phyloP scores from a whole-genome alignment of 2,113 vertebrate genomes.

The Orientallactaga bullata region DNA sequence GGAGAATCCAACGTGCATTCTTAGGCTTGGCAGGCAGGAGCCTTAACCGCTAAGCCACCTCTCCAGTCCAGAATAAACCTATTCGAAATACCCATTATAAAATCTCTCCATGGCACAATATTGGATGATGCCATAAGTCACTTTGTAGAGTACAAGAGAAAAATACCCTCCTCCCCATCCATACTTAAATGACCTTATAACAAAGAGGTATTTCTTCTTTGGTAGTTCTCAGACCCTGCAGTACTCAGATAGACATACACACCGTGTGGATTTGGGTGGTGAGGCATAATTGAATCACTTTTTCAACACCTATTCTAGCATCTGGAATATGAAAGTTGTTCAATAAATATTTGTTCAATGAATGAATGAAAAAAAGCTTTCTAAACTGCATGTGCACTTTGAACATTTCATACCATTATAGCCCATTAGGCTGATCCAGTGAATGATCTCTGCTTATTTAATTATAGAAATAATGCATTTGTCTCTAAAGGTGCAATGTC shows the following conservation, averaged over 20 bases:
- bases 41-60: too few species aligned
- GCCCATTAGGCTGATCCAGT: neutral
- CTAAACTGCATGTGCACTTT: neutral
- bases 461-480: conserved; percentile 44
- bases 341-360: neutral
- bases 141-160: neutral
- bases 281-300: neutral
- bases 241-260: neutral
- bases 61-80: too few species aligned
- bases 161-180: neutral
- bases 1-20: too few species aligned
- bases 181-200: neutral
- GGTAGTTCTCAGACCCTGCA: neutral
- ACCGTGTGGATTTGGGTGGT: neutral
- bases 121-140: neutral
- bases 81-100: neutral
- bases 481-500: conserved; percentile 37
- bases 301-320: neutral
- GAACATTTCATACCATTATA: neutral
- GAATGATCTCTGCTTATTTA: conserved; percentile 48
- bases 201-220: neutral
- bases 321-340: neutral
- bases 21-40: too few species aligned
- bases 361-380: neutral
- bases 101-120: neutral